Base-by-base conservation (phyloP, 2,113 vertebrate species). In the Anarhynchus alexandrinus region DNA sequence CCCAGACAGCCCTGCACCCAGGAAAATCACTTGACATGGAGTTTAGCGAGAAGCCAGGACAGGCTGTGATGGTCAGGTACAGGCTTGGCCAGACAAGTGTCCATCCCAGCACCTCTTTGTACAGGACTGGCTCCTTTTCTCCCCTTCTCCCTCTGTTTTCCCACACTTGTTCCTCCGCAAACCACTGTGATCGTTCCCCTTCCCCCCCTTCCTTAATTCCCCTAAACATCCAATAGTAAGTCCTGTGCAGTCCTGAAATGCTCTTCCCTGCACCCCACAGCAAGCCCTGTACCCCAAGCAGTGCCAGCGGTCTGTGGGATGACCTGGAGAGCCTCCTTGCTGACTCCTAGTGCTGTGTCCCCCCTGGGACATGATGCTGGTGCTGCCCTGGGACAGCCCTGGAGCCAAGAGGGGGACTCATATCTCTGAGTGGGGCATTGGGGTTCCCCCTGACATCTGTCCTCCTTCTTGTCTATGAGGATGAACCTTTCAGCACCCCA, bases 231-330 rank as follows among this genome's bases (percentile, higher is more conserved):
- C 5, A 7, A n/a, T 14, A 43, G 14, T 2, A 55, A 32, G 4
- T 57, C 6, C 52, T 52, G 16, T 38, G 58, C 20, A 45, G 38
- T 66, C 34, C 25, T 8, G 4, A 25, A 77, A 43, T 51, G 4
- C 23, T 92, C 19, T 65, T 92, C 8, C 36, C 7, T 51, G 15
- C 16, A 49, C 12, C 32, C 5, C 30, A 42, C 11, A 54, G 5
- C 6, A 9, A 66, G 45, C 22, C 45, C 23, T 69, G 45, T 22
- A 52, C 4, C 5, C 32, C 8, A 19, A 17, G 11, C 17, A 17
- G 9, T 36, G 16, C 2, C 15, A 23, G 5, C 5, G 3, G 2
- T 15, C 23, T 40, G 11, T 5, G 83, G 10, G 15, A 10, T 10
- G 61, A 57, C 23, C 14, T 12, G 7, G 55, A 71, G 17, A 62